Percentiles rank a stretch among this genome's conserved stretches.
Evolutionary conservation across 1,140 invertebrate species (phyloP).

Genomic region (Drosophila lacertosa): DNA sequence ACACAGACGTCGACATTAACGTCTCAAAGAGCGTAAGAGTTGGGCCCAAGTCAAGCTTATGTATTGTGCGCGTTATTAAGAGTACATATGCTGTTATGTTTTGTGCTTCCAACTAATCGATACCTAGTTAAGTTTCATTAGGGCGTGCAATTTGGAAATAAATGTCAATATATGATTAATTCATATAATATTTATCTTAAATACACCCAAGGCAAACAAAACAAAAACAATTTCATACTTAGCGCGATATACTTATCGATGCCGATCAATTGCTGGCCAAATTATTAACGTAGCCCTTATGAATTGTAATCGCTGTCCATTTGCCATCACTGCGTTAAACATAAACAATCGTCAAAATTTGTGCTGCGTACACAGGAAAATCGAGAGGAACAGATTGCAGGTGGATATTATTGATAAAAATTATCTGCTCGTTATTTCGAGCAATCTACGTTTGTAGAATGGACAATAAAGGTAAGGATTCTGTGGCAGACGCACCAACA

Average conservation of each 20-base stretch:
- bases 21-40: background rate
- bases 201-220: background rate
- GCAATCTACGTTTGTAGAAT: conserved; percentile 16
- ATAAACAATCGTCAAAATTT: conserved; percentile 57
- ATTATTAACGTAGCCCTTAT: background rate
- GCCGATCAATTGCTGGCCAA: background rate
- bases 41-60: background rate
- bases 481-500: conserved; percentile 13
- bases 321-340: conserved; percentile 34
- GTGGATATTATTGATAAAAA: conserved; percentile 1
- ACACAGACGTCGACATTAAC: background rate
- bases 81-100: no score
- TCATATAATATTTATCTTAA: background rate
- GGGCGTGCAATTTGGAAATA: background rate
- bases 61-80: no score
- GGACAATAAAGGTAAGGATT: conserved; percentile 42
- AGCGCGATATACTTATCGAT: background rate
- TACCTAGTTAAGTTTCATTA: background rate
- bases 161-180: background rate
- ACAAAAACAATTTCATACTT: conserved; percentile 4
- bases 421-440: background rate
- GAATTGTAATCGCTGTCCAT: background rate
- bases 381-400: background rate
- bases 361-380: conserved; percentile 39
- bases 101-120: background rate